Percentiles rank a stretch among this genome's conserved stretches.
These are phyloP conservation scores for Limosa lapponica DNA, from an alignment of 2,797 vertebrate genomes.

Conservation along the genomic window DNA sequence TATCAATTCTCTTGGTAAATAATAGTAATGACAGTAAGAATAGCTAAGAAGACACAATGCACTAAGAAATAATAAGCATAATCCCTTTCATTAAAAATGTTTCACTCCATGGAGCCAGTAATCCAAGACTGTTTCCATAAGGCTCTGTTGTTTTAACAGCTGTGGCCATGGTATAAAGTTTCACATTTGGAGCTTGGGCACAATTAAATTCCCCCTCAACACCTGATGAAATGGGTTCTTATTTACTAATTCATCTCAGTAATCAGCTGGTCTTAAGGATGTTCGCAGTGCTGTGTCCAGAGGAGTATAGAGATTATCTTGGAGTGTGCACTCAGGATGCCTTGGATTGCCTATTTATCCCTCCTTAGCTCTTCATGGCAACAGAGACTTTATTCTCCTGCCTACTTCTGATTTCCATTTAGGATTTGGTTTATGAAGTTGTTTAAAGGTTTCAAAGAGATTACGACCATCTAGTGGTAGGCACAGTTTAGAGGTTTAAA, in stretches of 20 bases:
- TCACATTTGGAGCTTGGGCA: constrained; percentile 35
- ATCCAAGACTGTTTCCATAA: constrained; percentile 55
- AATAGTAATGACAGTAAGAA: background rate
- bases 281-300: background rate
- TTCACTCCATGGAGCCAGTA: constrained; percentile 43
- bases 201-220: constrained; percentile 46
- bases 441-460: background rate
- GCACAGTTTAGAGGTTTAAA: background rate
- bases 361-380: background rate
- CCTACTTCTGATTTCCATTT: constrained; percentile 1
- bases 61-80: constrained; percentile 45
- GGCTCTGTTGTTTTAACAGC: constrained; percentile 56
- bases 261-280: constrained; percentile 33
- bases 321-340: background rate
- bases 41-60: background rate
- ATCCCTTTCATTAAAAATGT: constrained; percentile 46
- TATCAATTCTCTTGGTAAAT: background rate
- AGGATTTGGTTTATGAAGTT: constrained; percentile 1
- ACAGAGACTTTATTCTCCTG: background rate
- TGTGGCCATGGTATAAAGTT: constrained; percentile 54
- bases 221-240: constrained; percentile 54
- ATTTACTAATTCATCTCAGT: constrained; percentile 37
- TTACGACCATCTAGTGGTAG: background rate
- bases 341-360: constrained; percentile 38
- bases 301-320: constrained; percentile 29